A percentile compares a stretch with the other conserved stretches of the same genome.
These are phyloP conservation scores for Gandaritis pyraliata DNA, from an alignment of 2,888 invertebrate species.

Conservation along the genomic window DNA sequence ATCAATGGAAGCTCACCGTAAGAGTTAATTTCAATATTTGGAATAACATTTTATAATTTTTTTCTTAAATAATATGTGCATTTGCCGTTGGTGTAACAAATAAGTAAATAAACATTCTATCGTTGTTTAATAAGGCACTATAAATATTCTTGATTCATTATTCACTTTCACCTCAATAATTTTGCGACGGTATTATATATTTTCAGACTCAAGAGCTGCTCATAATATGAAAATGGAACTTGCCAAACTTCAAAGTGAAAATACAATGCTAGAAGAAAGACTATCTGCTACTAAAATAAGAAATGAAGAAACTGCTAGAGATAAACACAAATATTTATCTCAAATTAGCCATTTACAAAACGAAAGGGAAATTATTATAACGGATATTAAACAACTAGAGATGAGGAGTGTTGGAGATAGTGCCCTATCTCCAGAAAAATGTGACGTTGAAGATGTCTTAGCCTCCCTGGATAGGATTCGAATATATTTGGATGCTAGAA, in stretches of 20 bases:
- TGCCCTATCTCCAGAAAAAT: constrained; percentile 54
- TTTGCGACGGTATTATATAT: neutral
- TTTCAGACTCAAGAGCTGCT: constrained; percentile 73
- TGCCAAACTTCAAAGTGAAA: constrained; percentile 62
- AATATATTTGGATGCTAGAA: constrained; percentile 55
- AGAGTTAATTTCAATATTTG: constrained; percentile 34
- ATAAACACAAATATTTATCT: constrained; percentile 57
- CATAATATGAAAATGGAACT: constrained; percentile 76
- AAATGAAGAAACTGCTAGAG: constrained; percentile 54
- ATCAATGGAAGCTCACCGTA: constrained; percentile 75
- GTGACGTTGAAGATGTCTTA: constrained; percentile 59
- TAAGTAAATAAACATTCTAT: too few species aligned
- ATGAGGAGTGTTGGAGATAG: constrained; percentile 66
- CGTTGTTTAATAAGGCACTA: too few species aligned
- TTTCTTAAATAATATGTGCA: too few species aligned
- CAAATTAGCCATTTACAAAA: constrained; percentile 58
- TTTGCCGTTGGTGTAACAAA: too few species aligned
- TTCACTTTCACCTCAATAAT: too few species aligned
- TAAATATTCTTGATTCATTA: too few species aligned
- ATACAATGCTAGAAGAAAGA: constrained; percentile 58
- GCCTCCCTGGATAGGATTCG: constrained; percentile 63
- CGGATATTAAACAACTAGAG: constrained; percentile 69
- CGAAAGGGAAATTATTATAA: constrained; percentile 64
- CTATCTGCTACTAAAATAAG: constrained; percentile 56
- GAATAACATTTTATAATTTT: too few species aligned